A percentile compares a stretch with the other conserved stretches of the same genome.
Evolutionary conservation across 2,888 invertebrate genomes (phyloP).

Genomic region (Vesta saturnalis): DNA sequence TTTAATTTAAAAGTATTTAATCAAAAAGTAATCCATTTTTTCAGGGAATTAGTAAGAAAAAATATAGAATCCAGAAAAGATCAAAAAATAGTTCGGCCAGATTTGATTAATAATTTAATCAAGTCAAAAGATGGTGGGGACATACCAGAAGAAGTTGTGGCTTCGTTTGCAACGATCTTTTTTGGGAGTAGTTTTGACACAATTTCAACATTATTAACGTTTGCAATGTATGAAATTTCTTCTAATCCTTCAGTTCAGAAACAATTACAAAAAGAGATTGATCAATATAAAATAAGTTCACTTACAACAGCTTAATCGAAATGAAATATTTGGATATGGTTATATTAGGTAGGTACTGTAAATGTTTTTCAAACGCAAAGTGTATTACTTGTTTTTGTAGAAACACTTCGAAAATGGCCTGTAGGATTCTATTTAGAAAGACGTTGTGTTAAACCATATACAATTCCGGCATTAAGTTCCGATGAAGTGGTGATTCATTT

Average conservation of each 20-base stretch:
- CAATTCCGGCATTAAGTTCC: slow-evolving; percentile 47
- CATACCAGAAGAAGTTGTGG: slow-evolving; percentile 16
- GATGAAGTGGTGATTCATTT: slow-evolving; percentile 47
- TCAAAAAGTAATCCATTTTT: slow-evolving; percentile 47
- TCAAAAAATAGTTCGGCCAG: slow-evolving; percentile 41
- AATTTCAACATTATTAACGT: slow-evolving; percentile 54
- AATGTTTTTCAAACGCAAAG: no score
- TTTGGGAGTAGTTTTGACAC: slow-evolving; percentile 44
- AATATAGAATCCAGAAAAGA: slow-evolving; percentile 39
- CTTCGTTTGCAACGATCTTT: slow-evolving; percentile 29
- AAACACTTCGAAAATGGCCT: slow-evolving; percentile 65
- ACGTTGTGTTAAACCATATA: slow-evolving; percentile 63
- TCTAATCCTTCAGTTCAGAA: slow-evolving; percentile 57
- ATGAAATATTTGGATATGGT: slow-evolving; percentile 68
- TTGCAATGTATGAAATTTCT: slow-evolving; percentile 57
- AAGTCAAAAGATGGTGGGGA: no score
- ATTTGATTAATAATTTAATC: slow-evolving; percentile 65
- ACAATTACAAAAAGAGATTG: slow-evolving; percentile 55
- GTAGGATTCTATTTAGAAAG: slow-evolving; percentile 64
- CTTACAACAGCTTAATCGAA: slow-evolving; percentile 61
- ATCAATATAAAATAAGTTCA: slow-evolving; percentile 48
- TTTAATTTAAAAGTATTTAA: slow-evolving; percentile 57
- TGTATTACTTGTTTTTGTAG: no score
- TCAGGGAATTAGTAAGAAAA: slow-evolving; percentile 37
- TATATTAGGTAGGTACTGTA: slow-evolving; percentile 23